Conservation (phyloP, 1,140 invertebrate species). For the Anastrepha obliqua region DNA sequence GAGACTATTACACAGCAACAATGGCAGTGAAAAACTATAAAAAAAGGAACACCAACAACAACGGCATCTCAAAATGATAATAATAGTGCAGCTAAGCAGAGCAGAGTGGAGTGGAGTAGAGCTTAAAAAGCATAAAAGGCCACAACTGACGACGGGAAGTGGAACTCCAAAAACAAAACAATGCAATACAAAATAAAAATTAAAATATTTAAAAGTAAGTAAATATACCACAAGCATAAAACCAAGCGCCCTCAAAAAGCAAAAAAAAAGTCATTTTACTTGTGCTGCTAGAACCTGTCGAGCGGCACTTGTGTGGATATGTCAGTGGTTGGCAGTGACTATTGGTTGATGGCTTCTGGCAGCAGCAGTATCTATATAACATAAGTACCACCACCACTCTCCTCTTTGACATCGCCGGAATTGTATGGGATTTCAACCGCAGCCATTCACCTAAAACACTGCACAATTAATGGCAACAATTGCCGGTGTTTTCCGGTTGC, state of each 20-base stretch:
- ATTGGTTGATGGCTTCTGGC: conserved; percentile 1
- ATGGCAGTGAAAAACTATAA: not conserved
- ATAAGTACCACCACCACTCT: conserved; percentile 13
- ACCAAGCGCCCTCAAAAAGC: not conserved
- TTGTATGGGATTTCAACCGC: conserved; percentile 43
- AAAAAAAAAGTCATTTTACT: not conserved
- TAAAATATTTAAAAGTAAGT: conserved; percentile 10
- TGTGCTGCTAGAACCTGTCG: not conserved
- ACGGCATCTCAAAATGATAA: conserved; percentile 4
- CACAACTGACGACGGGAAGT: conserved; percentile 13
- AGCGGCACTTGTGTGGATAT: not conserved
- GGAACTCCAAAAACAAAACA: not conserved
- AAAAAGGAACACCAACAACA: not conserved
- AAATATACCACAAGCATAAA: not conserved
- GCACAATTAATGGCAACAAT: conserved; percentile 49
- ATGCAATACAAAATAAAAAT: not conserved
- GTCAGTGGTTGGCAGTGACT: not conserved
- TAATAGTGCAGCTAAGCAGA: not conserved
- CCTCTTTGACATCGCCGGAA: conserved; percentile 29
- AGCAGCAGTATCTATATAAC: conserved; percentile 9
- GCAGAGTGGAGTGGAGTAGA: conserved; percentile 1
- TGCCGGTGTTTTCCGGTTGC: conserved; percentile 49
- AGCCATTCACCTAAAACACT: conserved; percentile 49
- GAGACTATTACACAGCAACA: not conserved
- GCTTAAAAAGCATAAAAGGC: not conserved